A percentile compares a stretch with the other conserved stretches of the same genome.
phyloP scores from a whole-genome alignment of 2,888 invertebrate species.

The Gasteruption jaculator region DNA sequence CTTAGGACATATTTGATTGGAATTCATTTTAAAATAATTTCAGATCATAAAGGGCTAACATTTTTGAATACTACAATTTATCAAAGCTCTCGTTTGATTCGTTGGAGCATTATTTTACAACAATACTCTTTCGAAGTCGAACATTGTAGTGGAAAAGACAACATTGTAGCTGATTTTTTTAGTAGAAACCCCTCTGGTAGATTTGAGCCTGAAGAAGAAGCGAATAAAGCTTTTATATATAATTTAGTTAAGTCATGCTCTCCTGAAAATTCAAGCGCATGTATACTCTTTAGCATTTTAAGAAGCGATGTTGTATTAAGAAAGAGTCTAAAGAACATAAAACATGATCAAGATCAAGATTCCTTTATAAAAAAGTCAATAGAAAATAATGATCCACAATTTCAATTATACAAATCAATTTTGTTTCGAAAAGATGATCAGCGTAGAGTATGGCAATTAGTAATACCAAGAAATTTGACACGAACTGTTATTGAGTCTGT shows the following conservation, averaged over 20 bases:
- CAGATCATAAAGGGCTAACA: no score
- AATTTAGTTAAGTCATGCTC: no score
- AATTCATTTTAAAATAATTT: conserved; percentile 20
- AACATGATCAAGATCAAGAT: no score
- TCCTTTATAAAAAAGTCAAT: no score
- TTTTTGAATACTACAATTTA: conserved; percentile 27
- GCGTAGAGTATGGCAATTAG: conserved; percentile 4
- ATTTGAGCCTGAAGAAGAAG: no score
- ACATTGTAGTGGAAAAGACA: conserved; percentile 11
- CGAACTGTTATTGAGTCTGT: neutral
- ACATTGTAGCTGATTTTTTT: conserved; percentile 16
- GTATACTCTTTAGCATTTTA: no score
- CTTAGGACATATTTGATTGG: conserved; percentile 30
- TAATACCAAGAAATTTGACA: conserved; percentile 3
- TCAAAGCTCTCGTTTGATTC: conserved; percentile 21
- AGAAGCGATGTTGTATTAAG: no score
- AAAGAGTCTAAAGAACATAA: no score
- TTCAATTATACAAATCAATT: neutral
- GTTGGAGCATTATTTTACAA: conserved; percentile 29
- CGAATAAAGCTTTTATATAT: no score
- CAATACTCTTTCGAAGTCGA: conserved; percentile 8
- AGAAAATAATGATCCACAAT: no score
- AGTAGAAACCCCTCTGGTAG: conserved; percentile 22
- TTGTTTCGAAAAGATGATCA: neutral
- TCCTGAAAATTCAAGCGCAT: no score